Base-by-base conservation (phyloP, 23 tunicate genomes). In the Aplidium turbinatum region DNA sequence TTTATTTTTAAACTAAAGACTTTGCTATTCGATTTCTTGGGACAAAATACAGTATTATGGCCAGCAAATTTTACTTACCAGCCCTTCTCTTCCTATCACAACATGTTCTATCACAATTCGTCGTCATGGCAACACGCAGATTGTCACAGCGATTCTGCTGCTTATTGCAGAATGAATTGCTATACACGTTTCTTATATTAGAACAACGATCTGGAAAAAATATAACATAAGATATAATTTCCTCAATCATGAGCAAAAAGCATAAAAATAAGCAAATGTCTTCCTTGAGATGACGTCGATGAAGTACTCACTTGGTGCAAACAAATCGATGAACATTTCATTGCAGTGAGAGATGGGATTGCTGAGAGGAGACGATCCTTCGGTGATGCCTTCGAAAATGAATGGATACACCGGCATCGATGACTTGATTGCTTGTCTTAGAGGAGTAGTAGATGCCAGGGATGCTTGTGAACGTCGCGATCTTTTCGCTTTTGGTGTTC, bases 41-140 rank as follows among this genome's bases (percentile, higher is more conserved):
- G n/a, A n/a, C n/a, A n/a, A n/a, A n/a, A n/a, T n/a, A n/a, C n/a
- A n/a, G n/a, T n/a, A n/a, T n/a, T n/a, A n/a, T n/a, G n/a, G n/a
- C n/a, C n/a, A n/a, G n/a, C n/a, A n/a, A n/a, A n/a, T n/a, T n/a
- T n/a, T n/a, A n/a, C n/a, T n/a, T n/a, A n/a, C n/a, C n/a, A n/a
- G n/a, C n/a, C n/a, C n/a, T n/a, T n/a, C n/a, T 60, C 35, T 7
- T 23, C 38, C 39, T 31, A 39, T 35, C 34, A 46, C 85, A 80
- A 31, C 94, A 87, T 1, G 86, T 73, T 36, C 74, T 80, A 22
- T 33, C 72, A 47, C 94, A 87, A 52, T 65, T 73, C 34, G 22
- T 30, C 6, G 39, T 54, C 86, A 80, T 79, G 76, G 52, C 80
- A 3, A 24, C 58, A 38, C 58, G 46, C 56, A 35, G 57, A 11